Evolutionary conservation across 1,140 invertebrate species (phyloP).

Genomic region (Drosophila nasuta): DNA sequence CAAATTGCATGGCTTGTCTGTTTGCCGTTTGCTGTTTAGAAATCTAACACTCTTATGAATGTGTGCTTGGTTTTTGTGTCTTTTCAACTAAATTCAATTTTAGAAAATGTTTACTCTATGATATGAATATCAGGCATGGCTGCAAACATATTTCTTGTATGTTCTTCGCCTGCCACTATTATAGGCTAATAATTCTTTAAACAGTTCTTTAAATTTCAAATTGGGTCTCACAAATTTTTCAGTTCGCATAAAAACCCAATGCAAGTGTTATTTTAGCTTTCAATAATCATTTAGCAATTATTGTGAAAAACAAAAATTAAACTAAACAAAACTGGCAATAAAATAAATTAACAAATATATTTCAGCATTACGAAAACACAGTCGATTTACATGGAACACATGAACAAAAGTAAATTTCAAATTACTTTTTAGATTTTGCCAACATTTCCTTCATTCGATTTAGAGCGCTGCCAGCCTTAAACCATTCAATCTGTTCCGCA

Average conservation of each 20-base stretch:
- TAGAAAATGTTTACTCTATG: constrained; percentile 65
- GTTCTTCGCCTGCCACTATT: background rate
- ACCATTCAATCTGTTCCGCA: constrained; percentile 98
- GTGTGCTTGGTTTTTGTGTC: background rate
- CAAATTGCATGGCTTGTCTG: constrained; percentile 69
- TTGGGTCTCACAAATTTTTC: too few relatives aligned
- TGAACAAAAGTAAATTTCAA: background rate
- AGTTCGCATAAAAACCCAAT: too few relatives aligned
- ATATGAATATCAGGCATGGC: constrained; percentile 19
- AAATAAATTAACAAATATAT: too few relatives aligned
- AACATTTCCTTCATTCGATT: constrained; percentile 97
- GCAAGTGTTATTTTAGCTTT: too few relatives aligned
- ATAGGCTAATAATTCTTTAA: too few relatives aligned
- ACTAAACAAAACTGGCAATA: too few relatives aligned
- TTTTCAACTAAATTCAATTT: constrained; percentile 66
- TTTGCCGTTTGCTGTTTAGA: constrained; percentile 43
- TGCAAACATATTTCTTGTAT: too few relatives aligned
- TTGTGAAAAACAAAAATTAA: too few relatives aligned
- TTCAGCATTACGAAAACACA: too few relatives aligned
- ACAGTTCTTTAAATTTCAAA: too few relatives aligned
- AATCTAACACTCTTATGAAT: background rate
- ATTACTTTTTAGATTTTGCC: constrained; percentile 59
- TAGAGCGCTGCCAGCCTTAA: constrained; percentile 98
- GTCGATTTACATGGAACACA: background rate
- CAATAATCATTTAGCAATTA: too few relatives aligned